These are phyloP conservation scores for Amphiura filiformis DNA, from an alignment of 35 echinoderm and acorn worm species.

Conservation along the genomic window DNA sequence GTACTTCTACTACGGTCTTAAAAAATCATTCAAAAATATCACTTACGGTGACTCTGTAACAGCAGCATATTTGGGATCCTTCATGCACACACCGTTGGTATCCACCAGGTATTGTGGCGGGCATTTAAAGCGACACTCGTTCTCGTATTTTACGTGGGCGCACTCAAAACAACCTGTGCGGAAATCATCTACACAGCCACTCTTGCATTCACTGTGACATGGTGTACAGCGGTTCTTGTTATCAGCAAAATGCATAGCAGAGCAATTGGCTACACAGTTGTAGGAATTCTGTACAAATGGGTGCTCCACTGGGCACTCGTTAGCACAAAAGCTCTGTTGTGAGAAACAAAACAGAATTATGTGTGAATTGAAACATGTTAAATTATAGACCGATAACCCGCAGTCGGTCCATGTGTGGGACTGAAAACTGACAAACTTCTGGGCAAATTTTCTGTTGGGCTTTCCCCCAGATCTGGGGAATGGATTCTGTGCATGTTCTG, in stretches of 20 bases:
- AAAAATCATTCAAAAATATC: neutral
- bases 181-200: conserved; percentile 67
- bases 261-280: conserved; percentile 53
- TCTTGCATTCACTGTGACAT: conserved; percentile 71
- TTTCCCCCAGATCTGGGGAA: no score
- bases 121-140: conserved; percentile 42
- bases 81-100: conserved; percentile 32
- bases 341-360: neutral
- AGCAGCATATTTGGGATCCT: neutral
- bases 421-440: no score
- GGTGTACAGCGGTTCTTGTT: conserved; percentile 24
- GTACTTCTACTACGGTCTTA: no score
- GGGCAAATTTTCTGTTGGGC: no score
- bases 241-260: neutral
- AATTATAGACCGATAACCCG: no score
- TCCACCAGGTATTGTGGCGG: conserved; percentile 7
- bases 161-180: conserved; percentile 61
- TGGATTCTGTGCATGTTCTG: no score
- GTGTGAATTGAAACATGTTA: no score
- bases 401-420: no score
- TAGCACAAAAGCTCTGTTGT: conserved; percentile 45
- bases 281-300: conserved; percentile 5
- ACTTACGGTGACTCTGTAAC: neutral
- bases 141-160: conserved; percentile 43
- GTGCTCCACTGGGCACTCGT: conserved; percentile 26